Percentiles rank a stretch among this genome's conserved stretches.
Conservation (phyloP, 2,888 invertebrate genomes). For the Cataglyphis livida region DNA sequence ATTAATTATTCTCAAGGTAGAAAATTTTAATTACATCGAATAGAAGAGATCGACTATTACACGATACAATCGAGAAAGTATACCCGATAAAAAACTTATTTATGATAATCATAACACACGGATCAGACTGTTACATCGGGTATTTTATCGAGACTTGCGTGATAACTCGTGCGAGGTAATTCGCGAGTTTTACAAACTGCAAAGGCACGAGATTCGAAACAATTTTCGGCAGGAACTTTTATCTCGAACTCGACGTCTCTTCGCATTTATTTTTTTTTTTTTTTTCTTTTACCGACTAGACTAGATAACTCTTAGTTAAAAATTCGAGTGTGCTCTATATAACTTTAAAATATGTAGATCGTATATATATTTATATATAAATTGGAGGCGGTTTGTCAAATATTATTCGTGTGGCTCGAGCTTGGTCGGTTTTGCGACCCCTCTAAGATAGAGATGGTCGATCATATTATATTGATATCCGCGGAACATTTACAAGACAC, state of each 20-base stretch:
- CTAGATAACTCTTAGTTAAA: constrained; percentile 56
- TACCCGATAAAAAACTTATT: constrained; percentile 30
- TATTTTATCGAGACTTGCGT: constrained; percentile 47
- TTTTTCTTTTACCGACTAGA: constrained; percentile 50
- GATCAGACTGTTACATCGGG: constrained; percentile 28
- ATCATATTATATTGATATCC: constrained; percentile 59
- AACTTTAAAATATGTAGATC: constrained; percentile 45
- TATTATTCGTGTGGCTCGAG: constrained; percentile 54
- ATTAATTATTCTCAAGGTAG: neutral
- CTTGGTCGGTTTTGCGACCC: constrained; percentile 59
- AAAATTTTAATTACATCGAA: neutral
- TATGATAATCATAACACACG: constrained; percentile 23
- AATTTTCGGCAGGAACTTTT: constrained; percentile 74
- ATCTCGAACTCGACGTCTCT: constrained; percentile 46
- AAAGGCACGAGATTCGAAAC: constrained; percentile 84
- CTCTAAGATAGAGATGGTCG: neutral
- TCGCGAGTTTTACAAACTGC: constrained; percentile 80
- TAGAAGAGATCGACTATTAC: constrained; percentile 60
- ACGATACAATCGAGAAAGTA: constrained; percentile 54
- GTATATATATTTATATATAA: constrained; percentile 44
- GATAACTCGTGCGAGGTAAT: constrained; percentile 48
- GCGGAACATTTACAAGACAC: constrained; percentile 56
- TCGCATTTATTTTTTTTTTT: constrained; percentile 37
- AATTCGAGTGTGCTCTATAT: constrained; percentile 53
- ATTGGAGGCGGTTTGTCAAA: constrained; percentile 53